A percentile compares a stretch with the other conserved stretches of the same genome.
phyloP scores from a whole-genome alignment of 2,797 vertebrate species.

The Pipistrellus pygmaeus region DNA sequence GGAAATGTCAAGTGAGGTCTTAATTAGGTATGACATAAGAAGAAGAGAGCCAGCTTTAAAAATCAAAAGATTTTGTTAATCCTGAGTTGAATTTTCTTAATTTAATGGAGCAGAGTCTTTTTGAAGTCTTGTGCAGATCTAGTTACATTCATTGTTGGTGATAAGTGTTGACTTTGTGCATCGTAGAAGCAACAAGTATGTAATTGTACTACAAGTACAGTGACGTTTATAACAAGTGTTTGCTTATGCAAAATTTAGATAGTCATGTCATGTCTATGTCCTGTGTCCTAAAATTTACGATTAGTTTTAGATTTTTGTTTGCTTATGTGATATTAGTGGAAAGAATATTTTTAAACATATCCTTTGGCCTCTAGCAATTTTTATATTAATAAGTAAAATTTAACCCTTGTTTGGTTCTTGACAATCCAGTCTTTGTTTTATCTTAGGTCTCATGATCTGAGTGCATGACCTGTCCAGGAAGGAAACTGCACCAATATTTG shows the following conservation, averaged over 20 bases:
- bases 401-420: slow-evolving; percentile 63
- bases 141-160: slow-evolving; percentile 57
- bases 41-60: slow-evolving; percentile 75
- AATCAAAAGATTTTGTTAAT: slow-evolving; percentile 78
- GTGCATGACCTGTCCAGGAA: slow-evolving; percentile 80
- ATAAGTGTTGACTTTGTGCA: slow-evolving; percentile 65
- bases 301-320: slow-evolving; percentile 75
- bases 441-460: slow-evolving; percentile 76
- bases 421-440: slow-evolving; percentile 71
- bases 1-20: slow-evolving; percentile 83
- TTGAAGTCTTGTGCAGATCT: slow-evolving; percentile 72
- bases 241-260: slow-evolving; percentile 60
- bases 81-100: slow-evolving; percentile 73
- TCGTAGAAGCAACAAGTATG: slow-evolving; percentile 67
- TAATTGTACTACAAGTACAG: slow-evolving; percentile 46
- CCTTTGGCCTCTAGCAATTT: slow-evolving; percentile 61
- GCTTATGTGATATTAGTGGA: slow-evolving; percentile 64
- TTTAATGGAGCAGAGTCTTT: slow-evolving; percentile 72
- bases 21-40: slow-evolving; percentile 64
- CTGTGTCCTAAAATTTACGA: slow-evolving; percentile 65
- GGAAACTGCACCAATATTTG: slow-evolving; percentile 77
- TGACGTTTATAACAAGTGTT: slow-evolving; percentile 51
- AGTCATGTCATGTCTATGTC: slow-evolving; percentile 70
- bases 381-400: slow-evolving; percentile 59
- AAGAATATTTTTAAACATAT: slow-evolving; percentile 77